A percentile compares a stretch with the other conserved stretches of the same genome.
Conservation (phyloP, 2,888 invertebrate species). For the Metallyticus violacea region DNA sequence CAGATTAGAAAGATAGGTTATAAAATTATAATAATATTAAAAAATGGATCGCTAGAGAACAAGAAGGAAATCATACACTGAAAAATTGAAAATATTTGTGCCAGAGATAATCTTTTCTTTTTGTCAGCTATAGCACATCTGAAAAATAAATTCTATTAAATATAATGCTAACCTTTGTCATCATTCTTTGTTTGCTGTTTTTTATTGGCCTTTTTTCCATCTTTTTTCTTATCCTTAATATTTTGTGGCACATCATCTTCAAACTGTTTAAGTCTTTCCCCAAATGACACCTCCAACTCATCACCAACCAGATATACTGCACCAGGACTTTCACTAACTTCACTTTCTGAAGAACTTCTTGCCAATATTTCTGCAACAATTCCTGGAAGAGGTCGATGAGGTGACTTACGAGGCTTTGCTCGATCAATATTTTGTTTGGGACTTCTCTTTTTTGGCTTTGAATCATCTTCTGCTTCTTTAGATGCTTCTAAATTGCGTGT, state of each 20-base stretch:
- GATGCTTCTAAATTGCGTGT: slow-evolving; percentile 36
- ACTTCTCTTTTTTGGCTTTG: slow-evolving; percentile 34
- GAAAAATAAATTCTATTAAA: too few relatives aligned
- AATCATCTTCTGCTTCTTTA: slow-evolving; percentile 31
- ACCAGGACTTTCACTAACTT: slow-evolving; percentile 28
- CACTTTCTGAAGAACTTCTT: slow-evolving; percentile 29
- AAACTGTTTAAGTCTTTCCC: slow-evolving; percentile 48
- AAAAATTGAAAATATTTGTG: too few relatives aligned
- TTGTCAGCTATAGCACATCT: too few relatives aligned
- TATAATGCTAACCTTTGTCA: slow-evolving; percentile 20
- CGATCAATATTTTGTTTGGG: slow-evolving; percentile 49
- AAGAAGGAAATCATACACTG: too few relatives aligned
- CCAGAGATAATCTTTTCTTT: too few relatives aligned
- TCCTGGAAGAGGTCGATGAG: slow-evolving; percentile 55
- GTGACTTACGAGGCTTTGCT: slow-evolving; percentile 58
- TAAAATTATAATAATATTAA: too few relatives aligned
- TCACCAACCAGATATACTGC: slow-evolving; percentile 33
- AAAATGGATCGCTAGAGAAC: too few relatives aligned
- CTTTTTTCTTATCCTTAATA: slow-evolving; percentile 42
- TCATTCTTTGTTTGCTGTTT: slow-evolving; percentile 33
- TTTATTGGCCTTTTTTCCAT: slow-evolving; percentile 39
- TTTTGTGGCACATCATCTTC: slow-evolving; percentile 46
- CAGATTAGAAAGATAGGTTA: too few relatives aligned
- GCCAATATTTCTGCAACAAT: slow-evolving; percentile 38
- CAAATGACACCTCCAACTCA: slow-evolving; percentile 46